Percentiles rank a stretch among this genome's conserved stretches.
phyloP scores from a whole-genome alignment of 2,797 vertebrate genomes.

The Antrozous pallidus region DNA sequence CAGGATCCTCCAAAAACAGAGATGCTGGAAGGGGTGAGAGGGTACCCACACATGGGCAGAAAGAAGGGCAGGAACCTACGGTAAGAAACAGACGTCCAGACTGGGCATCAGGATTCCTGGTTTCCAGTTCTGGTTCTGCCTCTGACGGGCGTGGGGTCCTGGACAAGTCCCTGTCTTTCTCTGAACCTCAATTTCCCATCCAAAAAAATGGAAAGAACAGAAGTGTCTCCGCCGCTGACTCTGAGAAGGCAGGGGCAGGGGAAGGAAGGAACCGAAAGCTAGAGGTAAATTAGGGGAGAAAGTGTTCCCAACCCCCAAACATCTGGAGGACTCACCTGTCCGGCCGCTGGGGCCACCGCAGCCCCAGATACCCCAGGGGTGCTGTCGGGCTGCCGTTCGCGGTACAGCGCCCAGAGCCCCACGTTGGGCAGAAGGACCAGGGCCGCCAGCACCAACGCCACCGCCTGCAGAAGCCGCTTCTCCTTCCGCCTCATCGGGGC shows the following conservation, averaged over 20 bases:
- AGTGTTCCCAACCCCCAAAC: neutral
- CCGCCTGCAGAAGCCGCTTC: slow-evolving; percentile 93
- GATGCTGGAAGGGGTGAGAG: neutral
- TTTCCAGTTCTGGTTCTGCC: neutral
- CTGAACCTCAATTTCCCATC: slow-evolving; percentile 37
- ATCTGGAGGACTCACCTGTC: slow-evolving; percentile 65
- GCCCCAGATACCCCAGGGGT: slow-evolving; percentile 77
- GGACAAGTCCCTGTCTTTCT: neutral
- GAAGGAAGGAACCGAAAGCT: neutral
- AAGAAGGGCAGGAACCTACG: neutral
- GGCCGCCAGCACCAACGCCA: slow-evolving; percentile 89
- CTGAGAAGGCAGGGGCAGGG: neutral
- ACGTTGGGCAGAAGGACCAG: slow-evolving; percentile 94
- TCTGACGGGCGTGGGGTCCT: neutral
- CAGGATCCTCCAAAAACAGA: neutral
- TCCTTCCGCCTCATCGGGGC: slow-evolving; percentile 92
- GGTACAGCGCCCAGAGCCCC: slow-evolving; percentile 93
- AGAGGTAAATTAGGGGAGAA: neutral
- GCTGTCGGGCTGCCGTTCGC: slow-evolving; percentile 90
- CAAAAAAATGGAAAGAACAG: slow-evolving; percentile 45
- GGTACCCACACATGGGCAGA: neutral
- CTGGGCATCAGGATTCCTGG: neutral
- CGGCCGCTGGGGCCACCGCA: slow-evolving; percentile 55
- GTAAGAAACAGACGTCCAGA: neutral
- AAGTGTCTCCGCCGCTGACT: neutral